Percentiles rank a stretch among this genome's conserved stretches.
Evolutionary conservation across 2,113 vertebrate species (phyloP).

Genomic region (Anolis carolinensis): DNA sequence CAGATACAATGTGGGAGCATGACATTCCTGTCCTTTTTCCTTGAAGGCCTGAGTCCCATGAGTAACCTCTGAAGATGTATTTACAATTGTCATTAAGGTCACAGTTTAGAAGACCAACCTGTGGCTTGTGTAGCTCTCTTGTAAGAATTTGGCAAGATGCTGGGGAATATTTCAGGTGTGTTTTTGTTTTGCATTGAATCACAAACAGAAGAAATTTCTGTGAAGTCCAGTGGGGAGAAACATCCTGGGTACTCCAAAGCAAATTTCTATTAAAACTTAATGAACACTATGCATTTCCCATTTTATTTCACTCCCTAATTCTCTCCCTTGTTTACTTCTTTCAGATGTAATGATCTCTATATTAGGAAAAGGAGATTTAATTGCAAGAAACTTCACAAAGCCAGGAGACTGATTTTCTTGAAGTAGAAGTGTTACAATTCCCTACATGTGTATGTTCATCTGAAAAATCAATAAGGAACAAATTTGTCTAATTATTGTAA

Average conservation of each 20-base stretch:
- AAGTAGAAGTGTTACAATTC: constrained; percentile 49
- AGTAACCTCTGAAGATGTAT: background rate
- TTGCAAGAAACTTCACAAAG: constrained; percentile 39
- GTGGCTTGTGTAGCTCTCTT: background rate
- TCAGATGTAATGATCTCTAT: constrained; percentile 15
- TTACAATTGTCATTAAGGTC: background rate
- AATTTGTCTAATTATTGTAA: constrained; percentile 65
- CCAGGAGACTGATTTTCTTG: constrained; percentile 15
- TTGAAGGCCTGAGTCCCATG: background rate
- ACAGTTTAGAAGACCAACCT: background rate
- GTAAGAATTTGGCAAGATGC: background rate
- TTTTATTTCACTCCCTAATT: constrained; percentile 37
- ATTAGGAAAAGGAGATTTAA: constrained; percentile 50
- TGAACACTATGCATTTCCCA: constrained; percentile 9
- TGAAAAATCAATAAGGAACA: constrained; percentile 65
- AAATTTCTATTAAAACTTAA: constrained; percentile 29
- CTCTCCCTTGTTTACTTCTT: constrained; percentile 40
- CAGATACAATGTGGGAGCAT: background rate
- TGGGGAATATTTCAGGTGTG: background rate
- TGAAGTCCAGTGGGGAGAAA: background rate
- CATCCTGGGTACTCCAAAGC: background rate
- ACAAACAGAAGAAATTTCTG: accelerated
- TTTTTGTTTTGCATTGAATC: background rate
- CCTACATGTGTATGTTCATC: constrained; percentile 54
- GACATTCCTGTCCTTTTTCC: background rate